These are phyloP conservation scores for Brachionus koreanus DNA, from an alignment of 1,140 invertebrate species.

Conservation along the genomic window DNA sequence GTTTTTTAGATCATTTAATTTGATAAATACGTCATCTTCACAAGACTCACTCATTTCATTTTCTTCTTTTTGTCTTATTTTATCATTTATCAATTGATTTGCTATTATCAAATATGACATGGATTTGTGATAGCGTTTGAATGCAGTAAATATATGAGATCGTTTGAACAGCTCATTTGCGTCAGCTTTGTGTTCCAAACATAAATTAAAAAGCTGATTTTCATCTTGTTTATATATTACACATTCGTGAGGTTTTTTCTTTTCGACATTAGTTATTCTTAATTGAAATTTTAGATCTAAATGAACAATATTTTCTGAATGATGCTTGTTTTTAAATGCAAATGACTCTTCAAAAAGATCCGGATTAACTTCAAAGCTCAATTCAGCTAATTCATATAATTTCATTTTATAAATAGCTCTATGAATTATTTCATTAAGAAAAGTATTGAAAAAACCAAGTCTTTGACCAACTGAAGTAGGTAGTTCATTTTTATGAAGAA, in stretches of 20 bases:
- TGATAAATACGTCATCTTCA: neutral
- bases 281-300: conserved; percentile 22
- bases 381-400: neutral
- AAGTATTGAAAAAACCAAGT: conserved; percentile 8
- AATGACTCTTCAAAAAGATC: neutral
- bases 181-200: conserved; percentile 7
- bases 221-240: neutral
- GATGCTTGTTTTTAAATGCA: neutral
- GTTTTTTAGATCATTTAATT: neutral
- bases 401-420: conserved; percentile 13
- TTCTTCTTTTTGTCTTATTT: neutral
- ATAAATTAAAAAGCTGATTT: neutral
- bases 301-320: neutral
- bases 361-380: conserved; percentile 18
- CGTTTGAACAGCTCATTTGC: conserved; percentile 16
- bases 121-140: conserved; percentile 7
- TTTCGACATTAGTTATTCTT: neutral
- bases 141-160: neutral
- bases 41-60: neutral
- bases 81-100: conserved; percentile 6
- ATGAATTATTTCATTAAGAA: conserved; percentile 15
- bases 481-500: neutral
- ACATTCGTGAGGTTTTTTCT: neutral
- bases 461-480: neutral
- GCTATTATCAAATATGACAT: conserved; percentile 20